Evolutionary conservation across 1,140 invertebrate species (phyloP), one percentile per base, ranked within the genome.

Genomic region (Stenopsyche tienmushanensis): DNA sequence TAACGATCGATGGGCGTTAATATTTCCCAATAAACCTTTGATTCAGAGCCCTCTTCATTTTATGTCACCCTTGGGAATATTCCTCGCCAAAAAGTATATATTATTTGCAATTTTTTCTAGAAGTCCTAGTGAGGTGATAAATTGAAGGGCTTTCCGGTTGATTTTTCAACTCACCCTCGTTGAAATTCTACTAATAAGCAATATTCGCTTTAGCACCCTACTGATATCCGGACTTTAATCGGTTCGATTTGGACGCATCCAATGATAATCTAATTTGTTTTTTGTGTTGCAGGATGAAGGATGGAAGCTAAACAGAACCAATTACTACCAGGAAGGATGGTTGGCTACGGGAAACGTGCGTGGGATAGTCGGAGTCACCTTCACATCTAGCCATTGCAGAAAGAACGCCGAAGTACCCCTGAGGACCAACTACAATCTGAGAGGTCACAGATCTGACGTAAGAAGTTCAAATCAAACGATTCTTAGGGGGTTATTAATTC

Each of bases 241-340:
- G 39, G 39, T 23, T 24, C 39, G 24, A 54, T 57, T 20, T n/a
- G n/a, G n/a, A n/a, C n/a, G n/a, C n/a, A n/a, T n/a, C n/a, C n/a
- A n/a, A n/a, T n/a, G n/a, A n/a, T n/a, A n/a, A n/a, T n/a, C n/a
- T n/a, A n/a, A n/a, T n/a, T n/a, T n/a, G n/a, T n/a, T n/a, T n/a
- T n/a, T n/a, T n/a, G n/a, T n/a, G n/a, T n/a, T 71, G 21, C 78
- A 93, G 91, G 90, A 92, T 76, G 90, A 93, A 77, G 90, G 90
- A 72, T 93, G 91, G 94, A 96, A 96, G 80, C 79, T 97, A 67
- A 96, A 96, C 79, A 86, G 94, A 66, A 90, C 91, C 71, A 95
- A 96, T 83, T 98, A 97, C 77, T 98, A 97, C 75, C 93, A 97
- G 82, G 95, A 98, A 79, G 96, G 96, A n/a, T 98, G 96, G 96